Evolutionary conservation across 2,888 invertebrate species (phyloP).

Genomic region (Scaptomyza parva): DNA sequence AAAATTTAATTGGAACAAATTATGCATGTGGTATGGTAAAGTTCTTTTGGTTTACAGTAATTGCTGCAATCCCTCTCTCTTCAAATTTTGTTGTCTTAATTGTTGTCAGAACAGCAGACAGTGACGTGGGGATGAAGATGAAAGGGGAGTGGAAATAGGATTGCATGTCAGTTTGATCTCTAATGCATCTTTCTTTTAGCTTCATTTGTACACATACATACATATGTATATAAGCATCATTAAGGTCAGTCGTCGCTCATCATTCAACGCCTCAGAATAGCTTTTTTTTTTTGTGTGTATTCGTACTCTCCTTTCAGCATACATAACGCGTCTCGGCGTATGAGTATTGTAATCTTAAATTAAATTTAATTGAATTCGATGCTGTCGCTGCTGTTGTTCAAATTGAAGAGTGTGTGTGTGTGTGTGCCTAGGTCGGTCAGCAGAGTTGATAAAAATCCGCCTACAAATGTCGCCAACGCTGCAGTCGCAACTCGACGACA

Average conservation of each 20-base stretch:
- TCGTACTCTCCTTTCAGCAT: not conserved
- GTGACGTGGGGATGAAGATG: conserved; percentile 1
- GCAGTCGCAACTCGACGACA: conserved; percentile 38
- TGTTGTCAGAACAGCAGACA: conserved; percentile 31
- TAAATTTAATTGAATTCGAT: conserved; percentile 83
- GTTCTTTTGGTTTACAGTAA: conserved; percentile 57
- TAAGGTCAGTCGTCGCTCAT: conserved; percentile 80
- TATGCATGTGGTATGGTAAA: conserved; percentile 54
- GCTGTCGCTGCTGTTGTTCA: conserved; percentile 50
- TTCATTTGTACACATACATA: conserved; percentile 8
- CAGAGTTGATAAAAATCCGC: conserved; percentile 42
- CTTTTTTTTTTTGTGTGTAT: conserved; percentile 15
- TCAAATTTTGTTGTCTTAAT: conserved; percentile 42
- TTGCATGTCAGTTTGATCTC: conserved; percentile 46
- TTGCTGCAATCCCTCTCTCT: conserved; percentile 58
- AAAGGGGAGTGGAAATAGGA: not conserved
- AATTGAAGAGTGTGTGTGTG: conserved; percentile 28
- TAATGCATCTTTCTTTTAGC: conserved; percentile 46
- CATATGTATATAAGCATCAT: conserved; percentile 50
- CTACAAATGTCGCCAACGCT: conserved; percentile 34
- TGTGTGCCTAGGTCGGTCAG: conserved; percentile 58
- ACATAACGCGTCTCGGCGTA: conserved; percentile 48
- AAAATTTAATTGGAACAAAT: conserved; percentile 75
- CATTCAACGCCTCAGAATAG: conserved; percentile 59
- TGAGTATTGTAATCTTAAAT: conserved; percentile 80